Conservation (phyloP, 2,888 invertebrate species). For the Coremacera marginata region DNA sequence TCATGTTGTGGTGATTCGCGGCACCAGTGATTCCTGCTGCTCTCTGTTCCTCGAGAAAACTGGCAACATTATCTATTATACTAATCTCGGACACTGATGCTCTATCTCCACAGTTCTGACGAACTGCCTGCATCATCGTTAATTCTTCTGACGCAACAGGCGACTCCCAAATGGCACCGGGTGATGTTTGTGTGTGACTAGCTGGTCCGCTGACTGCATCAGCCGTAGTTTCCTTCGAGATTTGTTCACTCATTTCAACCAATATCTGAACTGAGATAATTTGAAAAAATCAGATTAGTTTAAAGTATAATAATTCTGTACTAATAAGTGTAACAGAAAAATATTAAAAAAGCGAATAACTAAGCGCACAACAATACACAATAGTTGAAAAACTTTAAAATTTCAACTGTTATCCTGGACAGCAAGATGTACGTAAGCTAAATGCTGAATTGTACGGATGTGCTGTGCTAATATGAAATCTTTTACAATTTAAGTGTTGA, state of each 20-base stretch:
- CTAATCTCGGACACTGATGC: constrained; percentile 52
- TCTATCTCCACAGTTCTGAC: not conserved
- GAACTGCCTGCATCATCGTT: not conserved
- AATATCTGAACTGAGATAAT: not conserved
- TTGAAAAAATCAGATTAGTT: not conserved
- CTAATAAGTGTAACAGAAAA: no score
- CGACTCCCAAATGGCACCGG: not conserved
- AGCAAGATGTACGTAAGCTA: constrained; percentile 8
- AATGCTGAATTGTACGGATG: not conserved
- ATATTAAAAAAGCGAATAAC: not conserved
- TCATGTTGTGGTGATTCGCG: constrained; percentile 57
- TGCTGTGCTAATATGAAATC: not conserved
- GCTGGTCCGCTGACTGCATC: not conserved
- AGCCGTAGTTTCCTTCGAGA: not conserved
- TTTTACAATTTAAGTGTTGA: not conserved
- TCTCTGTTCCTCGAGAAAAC: constrained; percentile 61
- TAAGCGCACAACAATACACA: not conserved
- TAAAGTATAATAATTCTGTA: no score
- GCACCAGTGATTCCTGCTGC: constrained; percentile 57
- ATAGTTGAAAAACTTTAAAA: not conserved
- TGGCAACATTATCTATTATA: constrained; percentile 60
- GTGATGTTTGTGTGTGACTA: no score
- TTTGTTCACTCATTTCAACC: not conserved
- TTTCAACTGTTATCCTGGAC: not conserved
- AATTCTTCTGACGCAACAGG: constrained; percentile 8